phyloP scores from a whole-genome alignment of 1,140 invertebrate genomes.

The Antheraea pernyi region DNA sequence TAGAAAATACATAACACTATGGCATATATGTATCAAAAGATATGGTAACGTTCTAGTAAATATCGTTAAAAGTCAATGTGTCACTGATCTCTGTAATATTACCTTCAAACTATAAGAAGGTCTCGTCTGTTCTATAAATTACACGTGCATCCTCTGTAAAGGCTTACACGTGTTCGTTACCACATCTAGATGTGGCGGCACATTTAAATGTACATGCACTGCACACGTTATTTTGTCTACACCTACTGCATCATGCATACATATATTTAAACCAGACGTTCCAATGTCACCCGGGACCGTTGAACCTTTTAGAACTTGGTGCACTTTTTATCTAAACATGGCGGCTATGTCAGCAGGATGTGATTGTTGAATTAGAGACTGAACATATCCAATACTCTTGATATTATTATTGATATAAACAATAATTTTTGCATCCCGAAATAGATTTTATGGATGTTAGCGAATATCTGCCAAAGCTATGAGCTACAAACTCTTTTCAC shows the following conservation, averaged over 20 bases:
- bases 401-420: not conserved
- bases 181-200: not conserved
- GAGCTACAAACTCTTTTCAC: too few species aligned
- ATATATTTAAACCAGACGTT: not conserved
- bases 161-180: not conserved
- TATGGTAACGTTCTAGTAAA: not conserved
- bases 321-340: constrained; percentile 1
- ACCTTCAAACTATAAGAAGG: not conserved
- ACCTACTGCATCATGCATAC: not conserved
- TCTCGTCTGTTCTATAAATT: not conserved
- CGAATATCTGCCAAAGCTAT: too few species aligned
- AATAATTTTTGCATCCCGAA: too few species aligned
- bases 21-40: not conserved
- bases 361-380: not conserved
- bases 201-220: not conserved
- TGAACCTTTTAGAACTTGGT: not conserved
- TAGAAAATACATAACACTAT: not conserved
- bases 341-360: not conserved
- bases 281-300: constrained; percentile 5
- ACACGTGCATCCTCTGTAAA: not conserved
- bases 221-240: not conserved
- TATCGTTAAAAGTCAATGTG: constrained; percentile 5
- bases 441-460: too few species aligned
- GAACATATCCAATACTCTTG: not conserved
- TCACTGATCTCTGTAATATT: not conserved